Evolutionary conservation across 2,113 vertebrate genomes (phyloP).

Genomic region (Syngnathoides biaculeatus): DNA sequence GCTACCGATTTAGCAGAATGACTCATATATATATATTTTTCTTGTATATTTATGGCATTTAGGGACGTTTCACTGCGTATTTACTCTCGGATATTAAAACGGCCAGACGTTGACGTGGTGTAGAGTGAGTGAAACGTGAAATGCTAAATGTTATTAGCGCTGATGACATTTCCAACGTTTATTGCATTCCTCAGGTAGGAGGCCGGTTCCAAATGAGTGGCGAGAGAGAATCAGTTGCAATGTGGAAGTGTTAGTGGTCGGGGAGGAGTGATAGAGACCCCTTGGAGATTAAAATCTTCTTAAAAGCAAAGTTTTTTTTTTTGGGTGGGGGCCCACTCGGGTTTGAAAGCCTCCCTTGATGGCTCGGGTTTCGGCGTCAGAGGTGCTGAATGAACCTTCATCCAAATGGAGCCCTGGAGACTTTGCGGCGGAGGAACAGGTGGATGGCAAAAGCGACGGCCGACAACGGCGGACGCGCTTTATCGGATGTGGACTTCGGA

Average conservation of each 20-base stretch:
- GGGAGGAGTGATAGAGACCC: neutral
- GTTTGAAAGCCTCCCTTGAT: conserved; percentile 41
- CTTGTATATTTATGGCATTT: neutral
- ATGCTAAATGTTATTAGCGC: neutral
- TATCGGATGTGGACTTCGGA: neutral
- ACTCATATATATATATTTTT: no score
- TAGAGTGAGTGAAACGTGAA: neutral
- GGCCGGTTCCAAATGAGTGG: conserved; percentile 2
- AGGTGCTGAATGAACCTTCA: conserved; percentile 50
- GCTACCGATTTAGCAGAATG: no score
- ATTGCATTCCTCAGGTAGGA: neutral
- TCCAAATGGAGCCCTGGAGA: conserved; percentile 45
- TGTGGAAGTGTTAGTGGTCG: conserved; percentile 14
- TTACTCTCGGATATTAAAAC: neutral
- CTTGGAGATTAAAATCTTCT: conserved; percentile 36
- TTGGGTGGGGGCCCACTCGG: conserved; percentile 9
- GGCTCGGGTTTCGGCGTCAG: conserved; percentile 48
- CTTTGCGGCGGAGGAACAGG: conserved; percentile 49
- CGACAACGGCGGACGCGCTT: conserved; percentile 5
- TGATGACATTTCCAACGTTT: neutral
- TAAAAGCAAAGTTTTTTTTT: conserved; percentile 44
- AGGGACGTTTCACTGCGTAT: neutral
- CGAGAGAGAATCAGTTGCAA: conserved; percentile 1
- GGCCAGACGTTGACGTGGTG: neutral
- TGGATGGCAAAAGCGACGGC: conserved; percentile 42